phyloP scores from a whole-genome alignment of 2,797 vertebrate species.

The Tapera naevia region DNA sequence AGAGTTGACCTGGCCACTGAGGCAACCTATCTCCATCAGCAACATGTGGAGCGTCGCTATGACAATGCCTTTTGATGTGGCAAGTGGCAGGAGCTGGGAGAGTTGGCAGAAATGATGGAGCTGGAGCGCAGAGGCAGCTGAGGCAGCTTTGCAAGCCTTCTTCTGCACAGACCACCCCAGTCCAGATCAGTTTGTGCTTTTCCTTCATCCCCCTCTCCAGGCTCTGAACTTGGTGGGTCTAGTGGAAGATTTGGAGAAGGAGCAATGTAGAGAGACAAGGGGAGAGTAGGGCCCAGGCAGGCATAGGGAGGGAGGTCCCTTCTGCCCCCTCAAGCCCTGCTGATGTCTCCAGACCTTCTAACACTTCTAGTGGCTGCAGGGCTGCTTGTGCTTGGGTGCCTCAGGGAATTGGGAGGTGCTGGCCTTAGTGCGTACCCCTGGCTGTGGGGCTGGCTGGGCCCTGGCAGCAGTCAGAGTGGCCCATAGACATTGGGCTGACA shows the following conservation, averaged over 20 bases:
- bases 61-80: constrained; percentile 75
- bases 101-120: constrained; percentile 44
- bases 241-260: neutral
- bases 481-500: neutral
- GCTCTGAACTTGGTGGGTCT: neutral
- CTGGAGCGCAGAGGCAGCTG: neutral
- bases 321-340: neutral
- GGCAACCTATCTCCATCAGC: constrained; percentile 50
- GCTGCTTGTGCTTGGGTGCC: neutral
- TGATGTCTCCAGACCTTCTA: neutral
- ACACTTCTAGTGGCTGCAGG: neutral
- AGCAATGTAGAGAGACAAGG: neutral
- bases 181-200: neutral
- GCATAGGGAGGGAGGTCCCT: neutral
- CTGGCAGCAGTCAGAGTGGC: neutral
- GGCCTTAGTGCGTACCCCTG: neutral
- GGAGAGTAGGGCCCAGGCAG: neutral
- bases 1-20: neutral
- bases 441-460: neutral
- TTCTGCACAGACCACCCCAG: neutral
- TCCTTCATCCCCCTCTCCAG: neutral
- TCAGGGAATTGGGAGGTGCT: neutral
- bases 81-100: constrained; percentile 62
- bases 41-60: constrained; percentile 65
- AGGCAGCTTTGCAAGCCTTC: neutral